Base-by-base conservation (phyloP, 2,113 vertebrate genomes). In the Probosciger aterrimus region DNA sequence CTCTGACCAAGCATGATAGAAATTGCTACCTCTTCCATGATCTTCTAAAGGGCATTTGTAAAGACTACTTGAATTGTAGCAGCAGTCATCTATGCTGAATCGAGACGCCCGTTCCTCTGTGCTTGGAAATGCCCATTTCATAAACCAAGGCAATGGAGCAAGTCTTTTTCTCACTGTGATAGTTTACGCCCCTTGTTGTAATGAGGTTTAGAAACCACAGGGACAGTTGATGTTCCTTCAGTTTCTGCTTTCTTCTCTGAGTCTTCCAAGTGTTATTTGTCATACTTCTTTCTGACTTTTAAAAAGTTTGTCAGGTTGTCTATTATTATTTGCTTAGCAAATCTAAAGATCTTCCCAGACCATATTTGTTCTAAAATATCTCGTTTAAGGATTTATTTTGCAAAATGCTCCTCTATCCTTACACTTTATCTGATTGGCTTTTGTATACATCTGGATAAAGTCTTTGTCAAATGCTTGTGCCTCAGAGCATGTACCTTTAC, bases 401-500 rank as follows among this genome's bases (percentile, higher is more conserved):
- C 22, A 60, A 84, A 92, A 47, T 25, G 1, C 5, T 87, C 3
- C 18, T 50, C 14, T 53, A 4, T 67, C 7, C 35, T 84, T 64
- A 27, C 13, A 22, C 8, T 77, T 73, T 23, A 30, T 53, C 46
- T 62, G 27, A 27, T 9, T n/a, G 73, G 14, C 11, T 64, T 59
- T 59, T 46, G 28, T 4, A 8, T 4, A 6, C 6, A 20, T n/a
- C 24, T 39, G 31, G n/a, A 76, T 47, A 52, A 93, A 63, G 18
- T 35, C 19, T 52, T 69, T 46, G 25, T 35, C 31, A 70, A 16
- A 22, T 41, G 11, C 8, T 64, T 0, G 0, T 59, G 13, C 43
- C 28, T 64, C 53, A 49, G 7, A 80, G 9, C 19, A 17, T 18
- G 12, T 19, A 46, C 15, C 5, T 68, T 62, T 9, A 50, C 3